These are phyloP conservation scores for Myotis davidii DNA, from an alignment of 2,113 vertebrate species.

Conservation along the genomic window DNA sequence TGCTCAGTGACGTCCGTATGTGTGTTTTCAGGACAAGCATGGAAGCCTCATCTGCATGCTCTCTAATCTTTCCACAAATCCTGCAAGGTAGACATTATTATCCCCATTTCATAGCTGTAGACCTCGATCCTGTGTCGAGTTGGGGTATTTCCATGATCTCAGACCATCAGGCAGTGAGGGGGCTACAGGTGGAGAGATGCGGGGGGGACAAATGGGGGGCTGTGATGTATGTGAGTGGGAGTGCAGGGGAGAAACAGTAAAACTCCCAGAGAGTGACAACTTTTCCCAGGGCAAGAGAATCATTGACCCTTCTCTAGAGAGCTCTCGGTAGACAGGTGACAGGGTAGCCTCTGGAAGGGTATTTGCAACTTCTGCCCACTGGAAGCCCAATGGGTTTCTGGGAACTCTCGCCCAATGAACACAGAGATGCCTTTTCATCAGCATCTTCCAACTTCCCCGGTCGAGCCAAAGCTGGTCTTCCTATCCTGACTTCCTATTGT, in stretches of 20 bases:
- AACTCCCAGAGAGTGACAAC: neutral
- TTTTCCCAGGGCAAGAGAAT: neutral
- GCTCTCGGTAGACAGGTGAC: fast-evolving
- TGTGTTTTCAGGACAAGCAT: neutral
- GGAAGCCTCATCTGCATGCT: neutral
- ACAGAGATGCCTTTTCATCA: neutral
- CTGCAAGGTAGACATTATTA: neutral
- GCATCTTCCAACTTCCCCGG: neutral
- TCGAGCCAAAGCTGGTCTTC: slow-evolving; percentile 78
- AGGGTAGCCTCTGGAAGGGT: neutral
- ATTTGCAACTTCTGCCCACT: neutral
- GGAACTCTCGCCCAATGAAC: neutral
- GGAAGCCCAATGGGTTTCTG: neutral
- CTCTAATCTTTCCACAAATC: neutral
- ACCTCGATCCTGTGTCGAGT: neutral
- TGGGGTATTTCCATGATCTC: neutral
- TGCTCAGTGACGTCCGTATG: neutral
- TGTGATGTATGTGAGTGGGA: fast-evolving
- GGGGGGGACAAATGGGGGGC: too few relatives aligned
- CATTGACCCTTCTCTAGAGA: neutral
- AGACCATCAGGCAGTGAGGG: neutral
- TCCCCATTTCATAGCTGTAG: neutral
- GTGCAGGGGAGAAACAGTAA: fast-evolving
- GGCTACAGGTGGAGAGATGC: neutral
- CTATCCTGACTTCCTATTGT: slow-evolving; percentile 82